These are phyloP conservation scores for Crepidodera aurea DNA, from an alignment of 2,888 invertebrate species.

Conservation along the genomic window DNA sequence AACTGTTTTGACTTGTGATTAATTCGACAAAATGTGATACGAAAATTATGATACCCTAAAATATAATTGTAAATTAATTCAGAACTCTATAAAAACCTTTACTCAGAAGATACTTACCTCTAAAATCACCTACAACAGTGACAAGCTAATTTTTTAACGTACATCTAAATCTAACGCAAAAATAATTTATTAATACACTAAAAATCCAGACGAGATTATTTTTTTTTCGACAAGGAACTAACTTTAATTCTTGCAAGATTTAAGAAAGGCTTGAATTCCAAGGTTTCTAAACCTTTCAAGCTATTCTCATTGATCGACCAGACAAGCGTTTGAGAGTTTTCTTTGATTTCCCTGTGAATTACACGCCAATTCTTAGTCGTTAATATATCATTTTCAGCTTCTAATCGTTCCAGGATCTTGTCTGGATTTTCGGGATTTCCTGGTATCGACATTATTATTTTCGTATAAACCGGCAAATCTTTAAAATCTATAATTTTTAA, in stretches of 20 bases:
- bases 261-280: constrained; percentile 1
- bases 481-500: constrained; percentile 14
- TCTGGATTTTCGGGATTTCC: constrained; percentile 5
- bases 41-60: background rate
- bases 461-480: constrained; percentile 17
- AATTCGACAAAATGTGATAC: background rate
- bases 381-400: constrained; percentile 4
- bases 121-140: background rate
- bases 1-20: background rate
- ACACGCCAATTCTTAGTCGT: constrained; percentile 11
- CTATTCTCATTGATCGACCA: constrained; percentile 15
- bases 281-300: background rate
- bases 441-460: constrained; percentile 14
- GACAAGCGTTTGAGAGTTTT: constrained; percentile 9
- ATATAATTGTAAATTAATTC: background rate
- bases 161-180: background rate
- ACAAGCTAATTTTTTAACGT: constrained; percentile 5
- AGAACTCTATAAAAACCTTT: background rate
- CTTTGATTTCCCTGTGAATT: constrained; percentile 13
- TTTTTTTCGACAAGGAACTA: background rate
- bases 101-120: constrained; percentile 3
- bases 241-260: constrained; percentile 14
- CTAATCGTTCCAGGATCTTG: constrained; percentile 11
- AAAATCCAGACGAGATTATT: background rate
- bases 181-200: background rate